Evolutionary conservation across 2,888 invertebrate genomes (phyloP), one percentile per base, ranked within the genome.

Genomic region (Lasioglossum vierecki): DNA sequence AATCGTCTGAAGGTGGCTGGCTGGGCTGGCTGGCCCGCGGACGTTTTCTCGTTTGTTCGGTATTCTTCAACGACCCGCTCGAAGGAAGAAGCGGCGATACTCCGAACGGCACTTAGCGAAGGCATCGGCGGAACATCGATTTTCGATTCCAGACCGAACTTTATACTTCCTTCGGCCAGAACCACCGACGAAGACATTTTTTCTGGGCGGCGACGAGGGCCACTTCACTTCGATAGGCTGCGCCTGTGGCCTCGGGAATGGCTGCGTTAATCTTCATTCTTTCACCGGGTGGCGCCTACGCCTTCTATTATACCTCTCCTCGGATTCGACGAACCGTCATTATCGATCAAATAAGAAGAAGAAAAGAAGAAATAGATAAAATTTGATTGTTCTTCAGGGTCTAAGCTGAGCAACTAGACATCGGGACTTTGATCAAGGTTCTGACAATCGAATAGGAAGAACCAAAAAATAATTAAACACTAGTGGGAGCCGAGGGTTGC

Each of bases 101-200:
- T 49, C 76, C 76, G 85, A 83, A 85, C 73, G 76, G 73, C 83
- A 85, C 85, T 85, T 85, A 85, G 66, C 85, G 83, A 83, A 73
- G 76, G 68, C 83, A 76, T 84, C 84, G 49, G 70, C 57, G 66
- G 49, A 44, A 71, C 80, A 85, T 86, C 85, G 86, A 86, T 86
- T 86, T 84, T 84, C 86, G 86, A 86, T 84, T 82, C 73, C 53
- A 76, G 76, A 73, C 39, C 82, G 72, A 78, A 85, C 84, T 84
- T 85, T 84, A 79, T 85, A 84, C 79, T 85, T 85, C 76, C 82
- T 35, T 57, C 81, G 60, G 26, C 79, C 72, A 30, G 15, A 57
- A 66, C 63, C 63, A 53, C 49, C 79, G 60, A 18, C 30, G 66
- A 44, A 63, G 76, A 82, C 46, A 82, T 82, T 82, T 84, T 84